Evolutionary conservation across 23 tunicate species (phyloP).

Genomic region (Ciona savignyi): DNA sequence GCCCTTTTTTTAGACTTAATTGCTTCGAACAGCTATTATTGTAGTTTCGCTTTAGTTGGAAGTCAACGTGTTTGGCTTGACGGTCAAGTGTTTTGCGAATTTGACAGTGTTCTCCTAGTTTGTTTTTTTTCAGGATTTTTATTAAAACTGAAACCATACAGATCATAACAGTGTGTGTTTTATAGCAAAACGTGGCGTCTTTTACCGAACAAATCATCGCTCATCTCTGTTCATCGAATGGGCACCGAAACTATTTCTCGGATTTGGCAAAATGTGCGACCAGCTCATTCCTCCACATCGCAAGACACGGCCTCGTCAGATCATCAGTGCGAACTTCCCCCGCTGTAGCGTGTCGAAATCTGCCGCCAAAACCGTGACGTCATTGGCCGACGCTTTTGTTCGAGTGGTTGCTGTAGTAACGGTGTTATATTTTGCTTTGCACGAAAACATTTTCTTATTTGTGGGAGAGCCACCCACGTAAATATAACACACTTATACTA

Average conservation of each 20-base stretch:
- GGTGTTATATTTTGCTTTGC: constrained; percentile 6
- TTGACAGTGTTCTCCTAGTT: too few species aligned
- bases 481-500: too few species aligned
- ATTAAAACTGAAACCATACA: too few species aligned
- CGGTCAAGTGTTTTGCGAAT: too few species aligned
- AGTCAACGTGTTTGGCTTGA: too few species aligned
- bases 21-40: too few species aligned
- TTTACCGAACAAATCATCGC: not conserved
- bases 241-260: not conserved
- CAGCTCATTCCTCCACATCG: not conserved
- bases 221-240: not conserved
- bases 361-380: constrained; percentile 22
- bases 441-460: constrained; percentile 9
- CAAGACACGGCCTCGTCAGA: not conserved
- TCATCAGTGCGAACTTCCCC: not conserved
- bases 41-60: too few species aligned
- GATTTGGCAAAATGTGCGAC: not conserved
- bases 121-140: too few species aligned
- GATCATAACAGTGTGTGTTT: too few species aligned
- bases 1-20: too few species aligned
- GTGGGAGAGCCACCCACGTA: constrained; percentile 17
- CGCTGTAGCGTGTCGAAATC: not conserved
- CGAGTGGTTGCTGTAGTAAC: constrained; percentile 20
- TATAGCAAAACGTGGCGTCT: not conserved
- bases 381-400: constrained; percentile 9